Base-by-base conservation (phyloP, 2,888 invertebrate species). In the Cephus pygmeus region DNA sequence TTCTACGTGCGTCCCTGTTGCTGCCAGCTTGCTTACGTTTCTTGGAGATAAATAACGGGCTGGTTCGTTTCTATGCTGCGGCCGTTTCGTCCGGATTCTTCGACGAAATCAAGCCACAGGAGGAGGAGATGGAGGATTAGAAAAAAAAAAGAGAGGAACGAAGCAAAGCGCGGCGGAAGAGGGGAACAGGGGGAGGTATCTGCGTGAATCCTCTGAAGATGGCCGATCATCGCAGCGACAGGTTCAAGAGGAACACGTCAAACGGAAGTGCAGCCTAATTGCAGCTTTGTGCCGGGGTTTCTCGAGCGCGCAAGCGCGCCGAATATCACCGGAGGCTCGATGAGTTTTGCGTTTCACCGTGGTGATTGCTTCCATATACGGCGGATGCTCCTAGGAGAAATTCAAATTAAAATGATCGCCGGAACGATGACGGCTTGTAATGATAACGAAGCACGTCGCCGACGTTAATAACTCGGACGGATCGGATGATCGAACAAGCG, bases 321-420 rank as follows among this genome's bases (percentile, higher is more conserved):
- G 33, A 74, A 34, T 74, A 34, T 35, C 30, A 31, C 33, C 74
- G 36, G 74, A 30, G n/a, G 34, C 34, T 71, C 31, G 2, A 71
- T 34, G 74, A 74, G 74, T 74, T 74, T 74, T 33, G 34, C 74
- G 74, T 74, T 35, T 36, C 74, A 35, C 85, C 71, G 71, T 34
- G 6, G 81, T 86, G 86, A 86, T 86, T 86, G 86, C 85, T 86
- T 85, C 86, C 85, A 84, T 85, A 85, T 86, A 83, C 80, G 81
- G 83, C 76, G 77, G 81, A 35, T 77, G 80, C 75, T 80, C 79
- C 77, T 78, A 81, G 83, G 74, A 74, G 86, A 84, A 81, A 84
- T 79, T 81, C 80, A 79, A 86, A 86, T 85, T 85, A 84, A 86
- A 86, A 85, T 84, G 36, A 15, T 33, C 80, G 81, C 80, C 84